Conservation (phyloP, 2,113 vertebrate genomes). For the Saccopteryx bilineata region DNA sequence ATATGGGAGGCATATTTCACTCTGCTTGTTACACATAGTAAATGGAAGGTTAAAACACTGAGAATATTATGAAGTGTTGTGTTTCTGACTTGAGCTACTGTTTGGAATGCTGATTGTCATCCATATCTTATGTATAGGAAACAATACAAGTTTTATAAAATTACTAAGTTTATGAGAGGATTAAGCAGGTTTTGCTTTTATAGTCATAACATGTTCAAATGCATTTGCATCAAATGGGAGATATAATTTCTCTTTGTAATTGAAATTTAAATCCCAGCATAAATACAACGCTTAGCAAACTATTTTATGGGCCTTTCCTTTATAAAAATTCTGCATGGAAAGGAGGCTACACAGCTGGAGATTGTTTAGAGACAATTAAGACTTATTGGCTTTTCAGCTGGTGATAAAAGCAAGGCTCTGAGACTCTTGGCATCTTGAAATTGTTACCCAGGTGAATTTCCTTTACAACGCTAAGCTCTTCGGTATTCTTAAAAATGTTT, state of each 20-base stretch:
- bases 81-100: constrained; percentile 61
- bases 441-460: constrained; percentile 66
- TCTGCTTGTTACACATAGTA: constrained; percentile 62
- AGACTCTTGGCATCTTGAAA: constrained; percentile 52
- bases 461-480: constrained; percentile 27
- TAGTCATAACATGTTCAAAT: constrained; percentile 73
- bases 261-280: constrained; percentile 80
- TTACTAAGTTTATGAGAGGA: constrained; percentile 73
- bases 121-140: constrained; percentile 72
- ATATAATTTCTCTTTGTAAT: constrained; percentile 83
- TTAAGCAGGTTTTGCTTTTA: constrained; percentile 80
- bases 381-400: constrained; percentile 73
- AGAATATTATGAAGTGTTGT: constrained; percentile 54
- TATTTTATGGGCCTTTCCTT: constrained; percentile 74
- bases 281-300: constrained; percentile 69
- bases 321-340: constrained; percentile 11
- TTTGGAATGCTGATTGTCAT: constrained; percentile 68
- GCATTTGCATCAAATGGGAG: constrained; percentile 69
- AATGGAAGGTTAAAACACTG: constrained; percentile 47
- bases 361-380: constrained; percentile 77
- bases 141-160: constrained; percentile 79
- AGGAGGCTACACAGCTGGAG: constrained; percentile 72
- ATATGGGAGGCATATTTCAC: constrained; percentile 17
- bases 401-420: constrained; percentile 34
- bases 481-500: constrained; percentile 41